Evolutionary conservation across 2,797 vertebrate genomes (phyloP), one percentile per base, ranked within the genome.

Genomic region (Neosalanx taihuensis): DNA sequence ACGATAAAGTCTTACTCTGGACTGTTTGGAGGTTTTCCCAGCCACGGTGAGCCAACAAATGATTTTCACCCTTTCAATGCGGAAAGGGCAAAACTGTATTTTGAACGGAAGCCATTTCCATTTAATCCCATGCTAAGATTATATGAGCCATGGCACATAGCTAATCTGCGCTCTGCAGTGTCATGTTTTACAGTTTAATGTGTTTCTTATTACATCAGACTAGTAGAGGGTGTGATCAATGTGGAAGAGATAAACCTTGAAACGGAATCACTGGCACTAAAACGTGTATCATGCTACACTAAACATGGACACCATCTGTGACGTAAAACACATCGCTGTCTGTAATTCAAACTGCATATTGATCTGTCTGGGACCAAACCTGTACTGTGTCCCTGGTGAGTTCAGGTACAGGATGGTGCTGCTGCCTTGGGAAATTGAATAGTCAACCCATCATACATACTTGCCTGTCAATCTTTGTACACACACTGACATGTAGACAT

Each of bases 21-120:
- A 7, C 15, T 5, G 30, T 73, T 69, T 61, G 20, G n/a, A n/a
- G 59, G 37, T 64, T 60, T 60, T 67, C 63, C 64, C 72, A 65
- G 35, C 5, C 15, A 63, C 29, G 12, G 46, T 56, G 65, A 67
- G 65, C 49, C 65, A 67, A 18, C 29, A n/a, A 49, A 51, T 51
- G 23, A 26, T 70, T 20, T 29, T 53, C 18, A 64, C 69, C 20
- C 60, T 70, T 60, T 46, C 49, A 70, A 63, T 71, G 62, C 58
- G 62, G 23, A 49, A 69, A 60, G 63, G 51, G 29, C 46, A 64
- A 64, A 18, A 29, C 26, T 51, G 37, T 65, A 65, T 18, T 15
- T 20, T 23, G 64, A 30, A 66, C 51, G 15, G 41, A 66, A 66
- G 30, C 46, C 15, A 10, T 49, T 26, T 51, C 46, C 46, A 4